Evolutionary conservation across 2,888 invertebrate genomes (phyloP), one percentile per base, ranked within the genome.

Genomic region (Furcula furcula): DNA sequence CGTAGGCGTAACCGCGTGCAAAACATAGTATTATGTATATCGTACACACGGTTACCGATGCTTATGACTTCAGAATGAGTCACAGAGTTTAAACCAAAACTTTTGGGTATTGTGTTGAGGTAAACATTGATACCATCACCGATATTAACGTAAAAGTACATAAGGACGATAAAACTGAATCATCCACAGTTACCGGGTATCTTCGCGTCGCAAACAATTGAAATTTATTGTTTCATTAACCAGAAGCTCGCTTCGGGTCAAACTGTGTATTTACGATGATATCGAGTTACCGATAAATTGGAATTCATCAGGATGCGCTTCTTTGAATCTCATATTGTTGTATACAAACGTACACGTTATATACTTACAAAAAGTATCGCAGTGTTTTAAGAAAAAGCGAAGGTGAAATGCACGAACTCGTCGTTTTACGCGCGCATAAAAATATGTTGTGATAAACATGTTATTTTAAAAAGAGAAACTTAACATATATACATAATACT

Each of bases 221-320:
- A 68, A 67, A 63, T 58, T 69, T 67, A 76, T 79, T 76, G 68
- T 63, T 55, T 72, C 64, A 79, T 75, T 72, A 68, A 72, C 59
- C 50, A 51, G 55, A 54, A 62, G 62, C 59, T 62, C 53, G 62
- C 49, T 50, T 42, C 47, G 45, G 64, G 61, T 68, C 68, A 66
- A 75, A 63, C 60, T 61, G 67, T 52, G 46, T 68, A 61, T 71
- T 68, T 62, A 64, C 59, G 59, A 56, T 36, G 28, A 45, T 47
- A 57, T 67, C 58, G 40, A 51, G 62, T 71, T 68, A 63, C 66
- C 49, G 40, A 56, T 53, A 19, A 65, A 73, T 64, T 65, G 53
- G 46, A 54, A 45, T 59, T 62, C 51, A 70, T 66, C 61, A 62
- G 25, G 21, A 40, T 46, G 36, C 29, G 14, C 12, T 46, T 31